These are phyloP conservation scores for Gymnopithys bicolor DNA, from an alignment of 2,797 vertebrate species.

Conservation along the genomic window DNA sequence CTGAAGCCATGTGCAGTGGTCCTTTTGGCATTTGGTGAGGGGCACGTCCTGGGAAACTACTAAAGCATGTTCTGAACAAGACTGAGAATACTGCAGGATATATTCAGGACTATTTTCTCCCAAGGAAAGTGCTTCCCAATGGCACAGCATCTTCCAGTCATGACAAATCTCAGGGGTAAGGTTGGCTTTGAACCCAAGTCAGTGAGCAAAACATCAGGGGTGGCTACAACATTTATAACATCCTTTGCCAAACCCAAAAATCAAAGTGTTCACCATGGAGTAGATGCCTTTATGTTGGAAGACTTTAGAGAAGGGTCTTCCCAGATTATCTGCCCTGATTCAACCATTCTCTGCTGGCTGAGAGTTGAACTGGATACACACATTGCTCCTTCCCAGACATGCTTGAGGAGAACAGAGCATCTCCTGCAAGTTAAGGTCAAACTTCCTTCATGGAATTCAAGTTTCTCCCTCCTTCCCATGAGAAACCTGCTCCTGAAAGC, in stretches of 20 bases:
- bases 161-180: neutral
- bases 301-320: neutral
- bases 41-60: accelerated
- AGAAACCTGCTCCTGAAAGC: neutral
- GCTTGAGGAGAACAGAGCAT: accelerated
- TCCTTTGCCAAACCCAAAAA: neutral
- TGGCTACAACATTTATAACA: neutral
- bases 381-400: neutral
- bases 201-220: neutral
- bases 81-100: accelerated
- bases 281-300: neutral
- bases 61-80: accelerated
- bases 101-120: neutral
- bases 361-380: neutral
- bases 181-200: neutral
- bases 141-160: neutral
- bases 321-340: neutral
- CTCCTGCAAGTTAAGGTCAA: neutral
- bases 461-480: neutral
- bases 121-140: neutral
- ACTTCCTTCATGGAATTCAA: neutral
- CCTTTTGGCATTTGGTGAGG: neutral
- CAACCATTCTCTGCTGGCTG: neutral
- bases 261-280: neutral
- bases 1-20: neutral